Conservation (phyloP, 2,797 vertebrate species). For the Fundulus diaphanus region DNA sequence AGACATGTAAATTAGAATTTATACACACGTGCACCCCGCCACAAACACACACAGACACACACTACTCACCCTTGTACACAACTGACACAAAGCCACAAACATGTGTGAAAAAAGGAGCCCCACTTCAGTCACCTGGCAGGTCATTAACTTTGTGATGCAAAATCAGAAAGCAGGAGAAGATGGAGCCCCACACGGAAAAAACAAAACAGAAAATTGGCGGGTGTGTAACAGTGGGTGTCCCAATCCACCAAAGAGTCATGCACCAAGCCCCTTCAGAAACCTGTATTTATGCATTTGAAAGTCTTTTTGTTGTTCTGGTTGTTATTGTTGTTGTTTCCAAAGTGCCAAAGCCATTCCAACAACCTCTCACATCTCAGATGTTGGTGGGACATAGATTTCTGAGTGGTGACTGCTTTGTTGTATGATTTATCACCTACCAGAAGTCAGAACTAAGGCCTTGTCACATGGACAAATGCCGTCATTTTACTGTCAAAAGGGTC, state of each 20-base stretch:
- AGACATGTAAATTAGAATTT: conserved; percentile 67
- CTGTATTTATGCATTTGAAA: conserved; percentile 72
- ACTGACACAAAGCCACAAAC: conserved; percentile 54
- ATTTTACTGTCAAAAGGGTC: conserved; percentile 31
- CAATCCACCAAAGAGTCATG: conserved; percentile 59
- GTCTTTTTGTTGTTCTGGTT: conserved; percentile 75
- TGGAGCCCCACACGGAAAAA: conserved; percentile 16
- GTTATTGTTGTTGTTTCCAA: conserved; percentile 75
- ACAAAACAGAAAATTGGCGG: conserved; percentile 23
- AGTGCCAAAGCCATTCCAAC: conserved; percentile 45
- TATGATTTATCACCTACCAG: conserved; percentile 70
- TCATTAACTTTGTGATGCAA: conserved; percentile 83
- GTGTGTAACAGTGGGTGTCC: conserved; percentile 60
- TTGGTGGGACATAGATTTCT: conserved; percentile 44
- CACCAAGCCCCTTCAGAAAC: conserved; percentile 62
- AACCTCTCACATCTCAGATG: conserved; percentile 65
- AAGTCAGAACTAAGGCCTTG: conserved; percentile 52
- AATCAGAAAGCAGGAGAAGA: conserved; percentile 64
- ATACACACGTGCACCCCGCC: too few relatives aligned
- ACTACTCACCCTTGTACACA: conserved; percentile 38
- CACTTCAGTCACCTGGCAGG: conserved; percentile 79
- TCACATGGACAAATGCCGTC: conserved; percentile 57
- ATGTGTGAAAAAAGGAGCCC: conserved; percentile 52
- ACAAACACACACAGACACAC: conserved; percentile 30
- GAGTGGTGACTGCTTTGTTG: conserved; percentile 70